Evolutionary conservation across 2,797 vertebrate species (phyloP), one percentile per base, ranked within the genome.

Genomic region (Cichlasoma orientale): DNA sequence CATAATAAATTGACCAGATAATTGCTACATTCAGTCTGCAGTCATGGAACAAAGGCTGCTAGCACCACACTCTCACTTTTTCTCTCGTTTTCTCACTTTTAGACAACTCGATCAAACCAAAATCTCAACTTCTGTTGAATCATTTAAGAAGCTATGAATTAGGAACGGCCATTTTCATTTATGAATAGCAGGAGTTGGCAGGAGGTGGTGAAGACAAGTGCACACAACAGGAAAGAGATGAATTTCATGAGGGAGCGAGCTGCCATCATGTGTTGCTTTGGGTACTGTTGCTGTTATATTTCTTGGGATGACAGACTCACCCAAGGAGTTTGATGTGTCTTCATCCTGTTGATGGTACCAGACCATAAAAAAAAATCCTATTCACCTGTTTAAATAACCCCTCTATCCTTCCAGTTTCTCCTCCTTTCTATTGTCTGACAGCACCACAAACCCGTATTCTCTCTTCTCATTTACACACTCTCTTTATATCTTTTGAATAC

Each of bases 391-490:
- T 18, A 47, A 29, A 50, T 10, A 29, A 68, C 61, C 41, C 0
- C 18, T 68, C 44, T n/a, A 18, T 19, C 63, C 63, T 50, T 13
- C 44, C 63, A 27, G 23, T 19, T 68, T 68, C 10, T 50, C 61
- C 16, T 68, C 41, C 19, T 66, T 0, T n/a, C 27, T 47, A 47
- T 50, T 50, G 61, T 29, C 5, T 19, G 5, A 68, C 61, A 68
- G n/a, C 41, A 68, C 41, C 18, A 16, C 47, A 68, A 29, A 68
- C 41, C 27, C 41, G 29, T 66, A 66, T 68, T n/a, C 61, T 68
- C 5, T 68, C 25, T 27, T 23, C 61, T 50, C 25, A 66, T 19
- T 47, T 66, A 47, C 41, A 66, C 61, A 29, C 25, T 27, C 16
- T 29, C 61, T 50, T 68, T 68, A 50, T 50, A 50, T 47, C 1